phyloP scores from a whole-genome alignment of 2,888 invertebrate species.

The Crepidodera aurea region DNA sequence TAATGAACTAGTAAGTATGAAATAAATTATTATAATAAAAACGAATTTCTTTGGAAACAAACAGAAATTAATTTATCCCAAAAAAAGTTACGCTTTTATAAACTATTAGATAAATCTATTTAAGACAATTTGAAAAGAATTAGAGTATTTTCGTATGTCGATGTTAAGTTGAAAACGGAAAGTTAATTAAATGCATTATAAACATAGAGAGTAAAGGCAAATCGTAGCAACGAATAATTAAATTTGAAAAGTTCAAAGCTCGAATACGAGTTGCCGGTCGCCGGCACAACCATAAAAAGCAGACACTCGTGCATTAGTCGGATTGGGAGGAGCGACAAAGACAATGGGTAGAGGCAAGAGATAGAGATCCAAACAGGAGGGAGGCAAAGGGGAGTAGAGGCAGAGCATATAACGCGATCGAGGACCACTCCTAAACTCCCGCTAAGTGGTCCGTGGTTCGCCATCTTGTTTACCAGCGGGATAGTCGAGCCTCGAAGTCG shows the following conservation, averaged over 20 bases:
- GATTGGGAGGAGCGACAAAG: slow-evolving; percentile 54
- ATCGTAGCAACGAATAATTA: slow-evolving; percentile 10
- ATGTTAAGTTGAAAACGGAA: not conserved
- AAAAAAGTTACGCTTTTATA: no score
- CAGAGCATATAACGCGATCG: slow-evolving; percentile 12
- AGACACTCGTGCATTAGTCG: slow-evolving; percentile 18
- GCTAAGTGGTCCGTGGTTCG: slow-evolving; percentile 50
- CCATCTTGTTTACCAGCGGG: slow-evolving; percentile 56
- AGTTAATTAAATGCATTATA: slow-evolving; percentile 7
- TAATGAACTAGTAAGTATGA: no score
- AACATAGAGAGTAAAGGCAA: not conserved
- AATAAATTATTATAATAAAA: no score
- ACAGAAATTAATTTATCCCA: no score
- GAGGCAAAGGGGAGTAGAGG: slow-evolving; percentile 28
- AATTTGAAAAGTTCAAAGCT: slow-evolving; percentile 25
- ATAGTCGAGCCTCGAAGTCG: slow-evolving; percentile 29
- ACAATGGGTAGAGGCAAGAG: slow-evolving; percentile 54
- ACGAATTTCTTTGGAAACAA: no score
- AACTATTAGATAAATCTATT: no score
- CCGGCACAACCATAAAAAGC: slow-evolving; percentile 9
- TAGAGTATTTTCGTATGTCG: no score
- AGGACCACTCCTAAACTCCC: slow-evolving; percentile 56
- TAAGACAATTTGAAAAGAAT: no score
- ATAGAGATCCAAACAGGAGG: slow-evolving; percentile 51
- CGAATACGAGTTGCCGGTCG: not conserved